Base-by-base conservation (phyloP, 2,888 invertebrate genomes). In the Cantharis nigra region DNA sequence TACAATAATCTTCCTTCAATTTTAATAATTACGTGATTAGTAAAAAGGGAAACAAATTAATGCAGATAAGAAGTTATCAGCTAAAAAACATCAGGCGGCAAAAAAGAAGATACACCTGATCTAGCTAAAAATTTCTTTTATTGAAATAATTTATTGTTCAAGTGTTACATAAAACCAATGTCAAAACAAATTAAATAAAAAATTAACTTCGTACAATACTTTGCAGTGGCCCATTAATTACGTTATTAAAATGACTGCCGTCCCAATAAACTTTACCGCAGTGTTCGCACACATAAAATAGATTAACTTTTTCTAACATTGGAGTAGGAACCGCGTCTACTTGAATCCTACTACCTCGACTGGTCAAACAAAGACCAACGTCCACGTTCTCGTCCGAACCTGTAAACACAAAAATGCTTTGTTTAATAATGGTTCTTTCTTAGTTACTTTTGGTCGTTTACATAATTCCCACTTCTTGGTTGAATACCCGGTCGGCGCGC, bases 251-350 rank as follows among this genome's bases (percentile, higher is more conserved):
- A 81, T 88, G 88, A 70, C 84, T 84, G 13, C 88, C 89, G 79
- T 94, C 93, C 94, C 95, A 95, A 87, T 92, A 95, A 71, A 94
- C 90, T 86, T 93, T 94, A 0, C 95, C 96, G 89, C 96, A 96
- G 28, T 85, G 86, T 81, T 92, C 92, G 88, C 96, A 96, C 33
- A 94, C 88, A 82, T 92, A 92, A 85, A 93, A 94, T 76, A 90
- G 81, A 74, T 92, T 90, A 20, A 82, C 80, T 78, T 85, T 86
- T 49, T 84, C 79, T 23, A 89, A 67, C 11, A 88, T 80, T 9
- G 84, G 83, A 1, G 81, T 75, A 0, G 88, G 89, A 18, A 89
- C 82, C 3, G 78, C 86, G 71, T 90, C 89, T 75, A 92, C 89
- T 85, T 92, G 90, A 83, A 93, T 90, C 81, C 86, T 85, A 10